Evolutionary conservation across 2,113 vertebrate species (phyloP).

Genomic region (Bufo gargarizans): DNA sequence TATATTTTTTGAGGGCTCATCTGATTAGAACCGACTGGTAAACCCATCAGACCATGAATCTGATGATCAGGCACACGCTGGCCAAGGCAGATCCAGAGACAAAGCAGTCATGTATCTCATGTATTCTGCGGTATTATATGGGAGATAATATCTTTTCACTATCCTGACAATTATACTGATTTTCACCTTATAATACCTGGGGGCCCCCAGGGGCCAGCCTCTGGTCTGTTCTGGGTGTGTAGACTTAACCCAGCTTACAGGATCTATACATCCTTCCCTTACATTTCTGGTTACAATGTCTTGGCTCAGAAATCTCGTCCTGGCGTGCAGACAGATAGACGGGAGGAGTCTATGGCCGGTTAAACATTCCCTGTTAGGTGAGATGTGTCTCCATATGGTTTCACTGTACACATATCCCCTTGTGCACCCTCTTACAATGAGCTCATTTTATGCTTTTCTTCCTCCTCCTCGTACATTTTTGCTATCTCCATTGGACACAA

Average conservation of each 20-base stretch:
- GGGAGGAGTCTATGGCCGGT: neutral
- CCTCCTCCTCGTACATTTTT: conserved; percentile 14
- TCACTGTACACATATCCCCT: conserved; percentile 2
- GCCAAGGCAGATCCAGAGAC: neutral
- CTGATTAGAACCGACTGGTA: too few relatives aligned
- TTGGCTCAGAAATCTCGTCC: neutral
- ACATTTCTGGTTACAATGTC: neutral
- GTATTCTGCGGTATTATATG: neutral
- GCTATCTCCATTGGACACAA: conserved; percentile 7
- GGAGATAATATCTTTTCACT: neutral
- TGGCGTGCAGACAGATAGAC: conserved; percentile 30
- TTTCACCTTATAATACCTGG: neutral
- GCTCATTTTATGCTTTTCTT: conserved; percentile 15
- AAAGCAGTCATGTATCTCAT: neutral
- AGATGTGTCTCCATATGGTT: conserved; percentile 32
- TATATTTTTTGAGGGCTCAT: too few relatives aligned
- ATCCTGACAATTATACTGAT: neutral
- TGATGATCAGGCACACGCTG: neutral
- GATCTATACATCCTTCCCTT: conserved; percentile 5
- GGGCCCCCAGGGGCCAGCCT: neutral
- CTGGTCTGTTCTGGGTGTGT: neutral
- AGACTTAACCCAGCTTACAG: neutral
- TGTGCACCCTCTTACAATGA: neutral
- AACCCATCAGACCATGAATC: neutral
- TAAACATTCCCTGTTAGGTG: neutral